These are phyloP conservation scores for Hypsibius dujardini DNA, from an alignment of 1,140 invertebrate genomes.

Conservation along the genomic window DNA sequence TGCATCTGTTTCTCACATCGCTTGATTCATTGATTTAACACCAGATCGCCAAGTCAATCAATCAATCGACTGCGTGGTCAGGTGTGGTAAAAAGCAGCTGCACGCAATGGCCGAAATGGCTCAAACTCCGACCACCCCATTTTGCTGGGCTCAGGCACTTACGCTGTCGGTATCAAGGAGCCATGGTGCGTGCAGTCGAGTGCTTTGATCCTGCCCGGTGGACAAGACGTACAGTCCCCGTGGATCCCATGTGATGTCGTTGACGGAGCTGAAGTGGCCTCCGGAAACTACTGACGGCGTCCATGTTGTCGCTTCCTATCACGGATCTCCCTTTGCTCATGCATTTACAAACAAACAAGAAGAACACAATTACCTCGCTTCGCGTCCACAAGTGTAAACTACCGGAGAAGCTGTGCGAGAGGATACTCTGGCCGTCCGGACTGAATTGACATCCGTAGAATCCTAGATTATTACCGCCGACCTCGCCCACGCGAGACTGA, in stretches of 20 bases:
- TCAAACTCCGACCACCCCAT: too few relatives aligned
- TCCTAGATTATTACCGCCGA: conserved; percentile 78
- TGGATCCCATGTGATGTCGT: conserved; percentile 68
- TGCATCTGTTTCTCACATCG: too few relatives aligned
- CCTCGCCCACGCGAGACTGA: conserved; percentile 55
- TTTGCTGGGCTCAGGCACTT: neutral
- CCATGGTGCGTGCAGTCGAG: conserved; percentile 71
- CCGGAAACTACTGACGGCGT: conserved; percentile 49
- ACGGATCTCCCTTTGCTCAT: conserved; percentile 6
- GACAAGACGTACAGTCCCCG: conserved; percentile 51
- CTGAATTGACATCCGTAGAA: conserved; percentile 73
- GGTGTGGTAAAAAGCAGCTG: too few relatives aligned
- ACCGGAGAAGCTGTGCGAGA: conserved; percentile 75
- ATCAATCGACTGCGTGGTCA: too few relatives aligned
- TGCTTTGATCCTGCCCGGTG: conserved; percentile 68
- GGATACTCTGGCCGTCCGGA: conserved; percentile 46
- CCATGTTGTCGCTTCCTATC: conserved; percentile 40
- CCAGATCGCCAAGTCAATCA: too few relatives aligned
- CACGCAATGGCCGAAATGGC: too few relatives aligned
- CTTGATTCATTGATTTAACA: too few relatives aligned
- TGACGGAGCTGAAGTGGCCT: conserved; percentile 68
- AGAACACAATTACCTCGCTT: conserved; percentile 32
- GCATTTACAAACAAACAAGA: neutral
- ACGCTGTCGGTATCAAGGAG: conserved; percentile 25
- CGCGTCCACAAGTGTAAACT: conserved; percentile 77